Percentiles rank a stretch among this genome's conserved stretches.
Evolutionary conservation across 2,888 invertebrate species (phyloP).

Genomic region (Ypsolopha sequella): DNA sequence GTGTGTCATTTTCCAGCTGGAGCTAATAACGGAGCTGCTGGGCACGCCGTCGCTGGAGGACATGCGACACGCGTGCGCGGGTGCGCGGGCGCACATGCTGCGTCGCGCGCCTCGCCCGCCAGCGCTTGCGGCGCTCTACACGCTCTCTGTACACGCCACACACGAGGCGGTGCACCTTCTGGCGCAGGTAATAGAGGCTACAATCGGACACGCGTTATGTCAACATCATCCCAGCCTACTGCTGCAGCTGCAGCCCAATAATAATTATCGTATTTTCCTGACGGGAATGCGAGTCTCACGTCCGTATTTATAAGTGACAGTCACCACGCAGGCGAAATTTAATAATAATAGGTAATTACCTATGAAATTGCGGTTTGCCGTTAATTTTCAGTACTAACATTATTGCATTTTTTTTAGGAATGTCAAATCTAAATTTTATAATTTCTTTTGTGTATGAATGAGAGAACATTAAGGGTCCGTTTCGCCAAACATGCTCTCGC

Average conservation of each 20-base stretch:
- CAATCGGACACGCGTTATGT: background rate
- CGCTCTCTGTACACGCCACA: constrained; percentile 91
- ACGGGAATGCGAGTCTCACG: too few species aligned
- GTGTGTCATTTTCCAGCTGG: constrained; percentile 75
- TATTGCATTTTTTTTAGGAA: too few species aligned
- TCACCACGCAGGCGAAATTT: too few species aligned
- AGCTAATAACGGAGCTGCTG: constrained; percentile 96
- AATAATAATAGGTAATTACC: too few species aligned
- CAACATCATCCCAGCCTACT: background rate
- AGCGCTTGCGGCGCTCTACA: constrained; percentile 90
- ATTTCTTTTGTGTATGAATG: too few species aligned
- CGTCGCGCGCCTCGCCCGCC: constrained; percentile 89
- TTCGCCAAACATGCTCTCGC: too few species aligned
- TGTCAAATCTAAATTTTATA: too few species aligned
- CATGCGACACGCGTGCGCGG: constrained; percentile 97
- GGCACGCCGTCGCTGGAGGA: constrained; percentile 97
- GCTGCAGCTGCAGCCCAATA: background rate
- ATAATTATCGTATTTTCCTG: background rate
- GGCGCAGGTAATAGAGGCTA: constrained; percentile 38
- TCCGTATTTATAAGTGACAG: too few species aligned
- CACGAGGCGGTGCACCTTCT: constrained; percentile 98
- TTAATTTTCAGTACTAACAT: too few species aligned
- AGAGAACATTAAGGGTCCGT: too few species aligned
- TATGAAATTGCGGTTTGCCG: too few species aligned
- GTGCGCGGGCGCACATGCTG: constrained; percentile 92